A percentile compares a stretch with the other conserved stretches of the same genome.
phyloP scores from a whole-genome alignment of 2,888 invertebrate species.

The Hemithea aestivaria region DNA sequence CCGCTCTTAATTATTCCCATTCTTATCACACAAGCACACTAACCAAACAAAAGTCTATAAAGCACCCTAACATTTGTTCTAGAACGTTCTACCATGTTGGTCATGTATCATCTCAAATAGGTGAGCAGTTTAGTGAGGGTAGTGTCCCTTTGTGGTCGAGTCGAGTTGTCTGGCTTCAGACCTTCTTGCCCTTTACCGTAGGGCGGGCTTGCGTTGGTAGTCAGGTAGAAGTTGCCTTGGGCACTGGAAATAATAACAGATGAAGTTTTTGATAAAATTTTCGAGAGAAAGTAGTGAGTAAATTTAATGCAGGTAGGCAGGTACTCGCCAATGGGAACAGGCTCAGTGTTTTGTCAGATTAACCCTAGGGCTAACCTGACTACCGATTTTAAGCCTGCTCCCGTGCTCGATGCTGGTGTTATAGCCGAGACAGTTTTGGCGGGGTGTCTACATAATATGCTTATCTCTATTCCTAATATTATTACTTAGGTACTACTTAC shows the following conservation, averaged over 20 bases:
- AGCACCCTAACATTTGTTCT: conserved; percentile 14
- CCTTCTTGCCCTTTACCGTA: conserved; percentile 51
- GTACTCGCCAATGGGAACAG: no score
- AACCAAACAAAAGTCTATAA: conserved; percentile 6
- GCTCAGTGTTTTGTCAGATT: no score
- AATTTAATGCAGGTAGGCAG: no score
- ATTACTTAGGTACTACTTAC: no score
- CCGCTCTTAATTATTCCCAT: not conserved
- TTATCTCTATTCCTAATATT: no score
- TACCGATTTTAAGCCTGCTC: no score
- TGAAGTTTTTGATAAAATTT: no score
- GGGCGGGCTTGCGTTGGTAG: conserved; percentile 44
- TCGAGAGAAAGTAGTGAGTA: no score
- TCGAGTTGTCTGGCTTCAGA: conserved; percentile 35
- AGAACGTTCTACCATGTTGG: conserved; percentile 11
- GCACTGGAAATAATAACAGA: conserved; percentile 41
- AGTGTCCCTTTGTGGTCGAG: conserved; percentile 30
- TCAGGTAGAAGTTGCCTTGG: conserved; percentile 58
- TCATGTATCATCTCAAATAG: conserved; percentile 39
- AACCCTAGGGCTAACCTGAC: no score
- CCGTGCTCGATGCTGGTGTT: no score
- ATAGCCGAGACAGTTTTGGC: no score
- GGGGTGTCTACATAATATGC: no score
- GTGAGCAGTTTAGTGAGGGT: conserved; percentile 36
- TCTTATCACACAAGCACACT: not conserved